Evolutionary conservation across 2,797 vertebrate species (phyloP), one percentile per base, ranked within the genome.

Genomic region (Ceryle rudis): DNA sequence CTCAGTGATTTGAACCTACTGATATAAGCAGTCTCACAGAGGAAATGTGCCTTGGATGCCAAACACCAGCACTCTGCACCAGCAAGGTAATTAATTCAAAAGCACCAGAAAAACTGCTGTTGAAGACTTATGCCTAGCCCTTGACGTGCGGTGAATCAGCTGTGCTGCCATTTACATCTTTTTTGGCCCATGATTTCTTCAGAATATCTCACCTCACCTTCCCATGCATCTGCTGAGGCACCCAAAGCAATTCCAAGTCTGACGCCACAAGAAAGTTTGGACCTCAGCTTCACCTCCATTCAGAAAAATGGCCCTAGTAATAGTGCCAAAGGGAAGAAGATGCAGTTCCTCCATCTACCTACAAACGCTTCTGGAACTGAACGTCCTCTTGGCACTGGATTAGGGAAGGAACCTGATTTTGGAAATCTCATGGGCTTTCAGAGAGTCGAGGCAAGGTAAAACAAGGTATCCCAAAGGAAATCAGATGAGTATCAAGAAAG

Each of bases 371-470:
- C 94, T 81, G 67, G 98, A 98, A 22, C 96, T 99, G 11, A 75
- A 28, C 77, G 69, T 62, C 22, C 97, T 99, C 21, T 75, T 96
- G 55, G 96, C 83, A 9, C 97, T 98, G n/a, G 97, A 97, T 44
- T 92, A 99, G 79, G 98, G 98, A 95, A 98, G 97, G 86, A 99
- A 98, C 82, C 97, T 98, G 66, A 95, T 99, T 87, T 98, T 97
- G 7, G 97, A 98, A 95, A 96, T 98, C 86, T 98, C 86, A 17
- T 5, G 33, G 1, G 83, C 98, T 96, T 79, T 99, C 99, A 97
- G 31, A 92, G 88, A 97, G 98, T 58, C 97, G 98, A 81, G 19
- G 79, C 41, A 98, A 96, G 28, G 96, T 99, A 96, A 95, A 98
- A 31, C 22, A 39, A 98, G 98, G 26, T 98, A 98, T 67, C 93